These are phyloP conservation scores for Himantopus leucocephalus DNA, from an alignment of 2,113 vertebrate species.

Conservation along the genomic window DNA sequence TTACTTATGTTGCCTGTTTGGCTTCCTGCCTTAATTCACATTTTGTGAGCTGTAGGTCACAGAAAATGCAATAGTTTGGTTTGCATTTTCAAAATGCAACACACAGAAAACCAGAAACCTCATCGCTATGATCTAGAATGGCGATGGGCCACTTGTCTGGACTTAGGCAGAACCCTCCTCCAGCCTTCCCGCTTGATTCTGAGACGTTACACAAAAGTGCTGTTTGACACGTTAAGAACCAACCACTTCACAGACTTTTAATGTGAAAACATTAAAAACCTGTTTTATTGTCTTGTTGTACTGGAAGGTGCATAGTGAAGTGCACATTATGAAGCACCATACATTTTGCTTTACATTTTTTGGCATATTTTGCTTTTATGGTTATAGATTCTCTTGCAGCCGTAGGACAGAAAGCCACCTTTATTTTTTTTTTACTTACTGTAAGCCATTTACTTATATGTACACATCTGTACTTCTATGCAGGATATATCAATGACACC, in stretches of 20 bases:
- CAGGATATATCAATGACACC: not conserved
- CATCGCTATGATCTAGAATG: not conserved
- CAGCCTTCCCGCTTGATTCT: not conserved
- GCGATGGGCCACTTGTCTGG: not conserved
- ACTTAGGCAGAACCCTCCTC: not conserved
- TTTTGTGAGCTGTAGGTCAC: not conserved
- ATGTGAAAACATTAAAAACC: not conserved
- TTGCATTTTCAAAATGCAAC: not conserved
- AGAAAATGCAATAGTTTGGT: not conserved
- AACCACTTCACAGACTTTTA: not conserved
- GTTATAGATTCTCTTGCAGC: not conserved
- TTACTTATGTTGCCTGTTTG: not conserved
- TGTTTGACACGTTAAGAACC: not conserved
- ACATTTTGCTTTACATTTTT: not conserved
- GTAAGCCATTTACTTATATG: not conserved
- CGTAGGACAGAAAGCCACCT: not conserved
- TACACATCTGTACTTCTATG: not conserved
- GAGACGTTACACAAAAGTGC: not conserved
- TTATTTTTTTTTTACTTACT: not conserved
- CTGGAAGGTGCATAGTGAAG: rapidly evolving
- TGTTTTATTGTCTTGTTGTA: not conserved
- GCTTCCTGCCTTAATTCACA: slow-evolving; percentile 20
- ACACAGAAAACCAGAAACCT: not conserved
- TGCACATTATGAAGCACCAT: not conserved
- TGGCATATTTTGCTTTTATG: not conserved